These are phyloP conservation scores for Lophotis ruficrista DNA, from an alignment of 2,113 vertebrate genomes.

Conservation along the genomic window DNA sequence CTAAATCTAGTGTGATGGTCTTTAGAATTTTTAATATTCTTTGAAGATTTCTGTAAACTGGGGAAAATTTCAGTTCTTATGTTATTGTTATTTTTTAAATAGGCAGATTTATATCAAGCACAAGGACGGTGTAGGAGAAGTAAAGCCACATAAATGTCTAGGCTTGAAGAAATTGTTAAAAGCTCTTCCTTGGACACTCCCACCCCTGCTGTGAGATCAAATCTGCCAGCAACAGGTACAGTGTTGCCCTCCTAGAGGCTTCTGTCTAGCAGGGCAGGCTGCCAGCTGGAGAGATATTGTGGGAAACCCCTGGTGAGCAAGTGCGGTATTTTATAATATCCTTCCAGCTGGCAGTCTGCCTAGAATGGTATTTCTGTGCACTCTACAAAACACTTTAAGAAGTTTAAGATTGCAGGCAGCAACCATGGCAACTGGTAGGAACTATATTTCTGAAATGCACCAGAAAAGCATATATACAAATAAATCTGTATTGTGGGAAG, in stretches of 20 bases:
- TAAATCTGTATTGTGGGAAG: neutral
- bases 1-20: neutral
- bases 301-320: conserved; percentile 61
- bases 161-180: conserved; percentile 1
- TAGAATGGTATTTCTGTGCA: conserved; percentile 19
- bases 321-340: conserved; percentile 28
- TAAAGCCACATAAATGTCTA: neutral
- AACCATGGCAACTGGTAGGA: conserved; percentile 57
- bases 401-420: conserved; percentile 46
- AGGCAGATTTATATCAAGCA: neutral
- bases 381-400: conserved; percentile 36
- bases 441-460: neutral
- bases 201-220: neutral
- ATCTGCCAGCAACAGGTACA: conserved; percentile 34
- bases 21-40: neutral
- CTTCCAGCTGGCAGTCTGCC: conserved; percentile 59
- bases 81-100: neutral
- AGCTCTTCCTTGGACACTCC: neutral
- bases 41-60: neutral
- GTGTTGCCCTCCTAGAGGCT: neutral
- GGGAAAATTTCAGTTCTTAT: neutral
- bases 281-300: conserved; percentile 45
- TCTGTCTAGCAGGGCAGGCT: conserved; percentile 16
- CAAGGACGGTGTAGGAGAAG: neutral
- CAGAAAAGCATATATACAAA: conserved; percentile 26